phyloP scores from a whole-genome alignment of 2,888 invertebrate species.

The Drosophila glabriapex region DNA sequence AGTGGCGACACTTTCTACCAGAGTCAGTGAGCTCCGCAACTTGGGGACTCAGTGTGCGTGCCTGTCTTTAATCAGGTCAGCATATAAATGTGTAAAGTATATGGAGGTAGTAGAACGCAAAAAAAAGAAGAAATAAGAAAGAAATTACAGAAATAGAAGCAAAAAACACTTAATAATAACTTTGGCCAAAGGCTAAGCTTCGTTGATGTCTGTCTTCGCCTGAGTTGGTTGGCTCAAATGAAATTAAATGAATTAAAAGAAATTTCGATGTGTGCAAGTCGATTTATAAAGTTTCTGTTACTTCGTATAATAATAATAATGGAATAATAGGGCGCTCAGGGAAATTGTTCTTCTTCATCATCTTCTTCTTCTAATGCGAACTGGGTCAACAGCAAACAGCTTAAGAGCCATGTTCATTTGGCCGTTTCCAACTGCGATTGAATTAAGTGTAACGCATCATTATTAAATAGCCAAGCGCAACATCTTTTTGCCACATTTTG shows the following conservation, averaged over 20 bases:
- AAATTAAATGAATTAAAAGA: conserved; percentile 63
- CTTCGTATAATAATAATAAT: conserved; percentile 10
- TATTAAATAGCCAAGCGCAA: conserved; percentile 32
- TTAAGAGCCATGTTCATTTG: conserved; percentile 19
- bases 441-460: conserved; percentile 52
- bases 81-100: conserved; percentile 21
- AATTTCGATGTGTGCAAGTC: conserved; percentile 26
- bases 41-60: conserved; percentile 48
- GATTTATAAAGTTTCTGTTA: conserved; percentile 5
- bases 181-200: conserved; percentile 57
- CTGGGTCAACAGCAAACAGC: conserved; percentile 36
- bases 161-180: conserved; percentile 43
- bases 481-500: conserved; percentile 25
- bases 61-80: conserved; percentile 60
- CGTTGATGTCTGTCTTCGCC: conserved; percentile 38
- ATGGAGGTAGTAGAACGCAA: conserved; percentile 20
- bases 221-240: conserved; percentile 39
- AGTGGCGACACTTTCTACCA: conserved; percentile 69
- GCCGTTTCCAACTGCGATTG: conserved; percentile 43
- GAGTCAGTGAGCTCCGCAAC: conserved; percentile 35
- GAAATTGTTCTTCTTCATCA: conserved; percentile 18
- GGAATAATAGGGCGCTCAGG: conserved; percentile 34
- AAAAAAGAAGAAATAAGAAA: conserved; percentile 14
- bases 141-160: conserved; percentile 3
- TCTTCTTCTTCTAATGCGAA: conserved; percentile 11